Conservation (phyloP, 2,888 invertebrate genomes). For the Psylliodes chrysocephalus region DNA sequence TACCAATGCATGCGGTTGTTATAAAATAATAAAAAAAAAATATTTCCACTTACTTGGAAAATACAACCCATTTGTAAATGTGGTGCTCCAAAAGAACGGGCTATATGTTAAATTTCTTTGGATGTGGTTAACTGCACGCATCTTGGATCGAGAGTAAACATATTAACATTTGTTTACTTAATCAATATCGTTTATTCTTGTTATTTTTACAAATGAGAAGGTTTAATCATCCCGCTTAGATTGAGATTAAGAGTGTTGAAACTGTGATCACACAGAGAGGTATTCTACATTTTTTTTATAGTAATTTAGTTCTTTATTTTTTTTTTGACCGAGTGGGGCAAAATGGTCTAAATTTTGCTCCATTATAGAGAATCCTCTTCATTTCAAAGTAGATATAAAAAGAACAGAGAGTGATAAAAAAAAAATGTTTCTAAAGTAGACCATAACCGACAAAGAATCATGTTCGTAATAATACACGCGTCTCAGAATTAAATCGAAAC, state of each 20-base stretch:
- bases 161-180: neutral
- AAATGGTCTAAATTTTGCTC: too few relatives aligned
- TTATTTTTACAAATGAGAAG: neutral
- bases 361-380: too few relatives aligned
- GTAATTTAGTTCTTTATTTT: too few relatives aligned
- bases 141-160: neutral
- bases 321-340: too few relatives aligned
- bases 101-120: neutral
- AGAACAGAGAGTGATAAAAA: too few relatives aligned
- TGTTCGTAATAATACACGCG: too few relatives aligned
- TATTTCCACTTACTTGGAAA: slow-evolving; percentile 11
- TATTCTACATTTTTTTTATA: neutral
- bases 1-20: too few relatives aligned
- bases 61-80: slow-evolving; percentile 1
- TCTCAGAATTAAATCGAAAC: too few relatives aligned
- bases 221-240: neutral
- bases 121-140: neutral
- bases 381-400: too few relatives aligned
- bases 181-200: neutral
- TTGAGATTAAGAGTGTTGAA: slow-evolving; percentile 3
- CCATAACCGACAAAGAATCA: too few relatives aligned
- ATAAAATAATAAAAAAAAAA: slow-evolving; percentile 34
- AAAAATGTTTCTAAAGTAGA: too few relatives aligned
- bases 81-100: slow-evolving; percentile 17
- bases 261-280: neutral